Base-by-base conservation (phyloP, 2,113 vertebrate genomes). In the Climacteris rufus region DNA sequence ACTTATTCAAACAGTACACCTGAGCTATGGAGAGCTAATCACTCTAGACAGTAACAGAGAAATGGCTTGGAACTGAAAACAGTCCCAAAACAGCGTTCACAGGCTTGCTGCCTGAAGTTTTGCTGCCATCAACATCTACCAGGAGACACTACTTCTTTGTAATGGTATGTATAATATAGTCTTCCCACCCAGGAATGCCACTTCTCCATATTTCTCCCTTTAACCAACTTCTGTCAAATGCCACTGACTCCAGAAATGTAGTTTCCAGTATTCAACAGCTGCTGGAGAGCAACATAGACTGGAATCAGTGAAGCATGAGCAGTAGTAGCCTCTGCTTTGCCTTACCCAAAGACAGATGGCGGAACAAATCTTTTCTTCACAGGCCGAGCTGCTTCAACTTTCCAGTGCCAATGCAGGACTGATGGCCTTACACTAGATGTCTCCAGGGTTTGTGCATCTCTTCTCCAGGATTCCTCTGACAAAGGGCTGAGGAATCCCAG, bases 311-410 rank as follows among this genome's bases (percentile, higher is more conserved):
- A 85, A 90, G 64, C 71, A 87, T 13, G 47, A 94, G 66, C n/a
- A 94, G 85, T 17, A 93, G 59, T 52, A 90, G 68, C 59, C 83
- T 94, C 83, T 90, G 79, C 83, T 83, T 86, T 92, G 93, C 64
- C 90, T 96, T 93, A 95, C 85, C 92, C 88, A 92, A 96, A 85
- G 50, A 68, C 33, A 91, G 92, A 72, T 75, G 80, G 70, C 53
- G 93, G 94, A 96, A 96, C 61, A 93, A 87, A 91, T 90, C 81
- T 91, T 90, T 94, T 95, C 95, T 95, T 91, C 82, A 53, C 0
- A 91, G 75, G 75, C 9, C 10, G 61, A 90, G 87, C 57, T 85
- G 90, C 88, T 94, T 91, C 87, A 89, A 75, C 87, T 89, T 93
- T 84, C 84, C 90, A 87, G 69, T 81, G 74, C 69, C 91, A 91